These are phyloP conservation scores for Siniperca obscura DNA, from an alignment of 2,797 vertebrate species.

Conservation along the genomic window DNA sequence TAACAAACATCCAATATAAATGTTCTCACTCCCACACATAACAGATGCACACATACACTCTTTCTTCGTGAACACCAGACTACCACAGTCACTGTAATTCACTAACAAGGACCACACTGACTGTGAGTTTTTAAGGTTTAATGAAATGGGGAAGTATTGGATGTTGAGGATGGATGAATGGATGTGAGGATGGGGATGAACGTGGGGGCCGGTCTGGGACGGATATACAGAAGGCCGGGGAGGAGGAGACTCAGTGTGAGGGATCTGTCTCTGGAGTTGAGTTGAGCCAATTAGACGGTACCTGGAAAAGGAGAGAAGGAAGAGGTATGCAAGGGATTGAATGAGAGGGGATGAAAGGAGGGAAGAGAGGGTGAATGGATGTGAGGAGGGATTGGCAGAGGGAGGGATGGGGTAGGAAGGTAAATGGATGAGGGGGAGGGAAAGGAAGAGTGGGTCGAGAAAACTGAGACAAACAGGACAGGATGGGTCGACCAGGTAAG, in stretches of 20 bases:
- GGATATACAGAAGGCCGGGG: too few relatives aligned
- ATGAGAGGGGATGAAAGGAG: background rate
- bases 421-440: background rate
- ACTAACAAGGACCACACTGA: too few relatives aligned
- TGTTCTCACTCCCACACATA: slow-evolving; percentile 46
- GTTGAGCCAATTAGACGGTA: background rate
- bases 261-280: background rate
- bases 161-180: background rate
- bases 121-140: background rate
- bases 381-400: background rate
- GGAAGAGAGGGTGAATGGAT: background rate
- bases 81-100: slow-evolving; percentile 37
- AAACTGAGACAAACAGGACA: background rate
- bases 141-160: background rate
- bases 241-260: background rate
- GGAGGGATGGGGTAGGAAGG: background rate
- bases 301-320: background rate
- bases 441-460: background rate
- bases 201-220: background rate
- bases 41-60: slow-evolving; percentile 26
- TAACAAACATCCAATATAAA: slow-evolving; percentile 38
- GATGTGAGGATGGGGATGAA: background rate
- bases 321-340: background rate
- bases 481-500: too few relatives aligned
- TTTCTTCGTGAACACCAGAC: slow-evolving; percentile 6